Base-by-base conservation (phyloP, 2,113 vertebrate genomes). In the Dromas ardeola region DNA sequence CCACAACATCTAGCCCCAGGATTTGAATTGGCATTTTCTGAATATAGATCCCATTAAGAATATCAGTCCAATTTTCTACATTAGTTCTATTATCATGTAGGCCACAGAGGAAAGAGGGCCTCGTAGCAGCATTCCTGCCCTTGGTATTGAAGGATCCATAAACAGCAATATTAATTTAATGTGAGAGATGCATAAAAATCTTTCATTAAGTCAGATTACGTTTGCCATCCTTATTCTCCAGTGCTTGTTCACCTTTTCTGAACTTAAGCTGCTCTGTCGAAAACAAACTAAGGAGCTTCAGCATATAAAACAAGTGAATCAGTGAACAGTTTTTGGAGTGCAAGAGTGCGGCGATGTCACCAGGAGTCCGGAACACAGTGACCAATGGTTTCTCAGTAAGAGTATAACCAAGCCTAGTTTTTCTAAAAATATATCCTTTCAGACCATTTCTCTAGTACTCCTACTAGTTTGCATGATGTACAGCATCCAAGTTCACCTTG, bases 301-400 rank as follows among this genome's bases (percentile, higher is more conserved):
- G 40, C 34, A 49, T 6, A 82, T 17, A 34, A 27, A 42, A 9
- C n/a, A 8, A 32, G 3, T 26, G 5, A 19, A 67, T 25, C 3
- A 27, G 14, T 8, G 38, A 61, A 11, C 9, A 32, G 13, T 45
- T 69, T 2, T 2, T 5, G 5, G 23, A 25, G 6, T 69, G 50
- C 22, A 12, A 5, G 36, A 73, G 13, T 26, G 3, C 11, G 26
- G 3, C 1, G 0, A n/a, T 32, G 6, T 32, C 61, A 49, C 19
- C 27, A 67, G 16, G 11, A 58, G 4, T 17, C 25, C 34, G 10
- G 8, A 76, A 69, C 2, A 14, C 8, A 55, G 40, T 19, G 34
- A 82, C 55, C 11, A n/a, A 8, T 13, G 15, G 34, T 29, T 67
- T 62, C 21, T 55, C 30, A 45, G 5, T 21, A 62, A 38, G 18